Evolutionary conservation across 1,140 invertebrate species (phyloP).

Genomic region (Euglossa dilemma): DNA sequence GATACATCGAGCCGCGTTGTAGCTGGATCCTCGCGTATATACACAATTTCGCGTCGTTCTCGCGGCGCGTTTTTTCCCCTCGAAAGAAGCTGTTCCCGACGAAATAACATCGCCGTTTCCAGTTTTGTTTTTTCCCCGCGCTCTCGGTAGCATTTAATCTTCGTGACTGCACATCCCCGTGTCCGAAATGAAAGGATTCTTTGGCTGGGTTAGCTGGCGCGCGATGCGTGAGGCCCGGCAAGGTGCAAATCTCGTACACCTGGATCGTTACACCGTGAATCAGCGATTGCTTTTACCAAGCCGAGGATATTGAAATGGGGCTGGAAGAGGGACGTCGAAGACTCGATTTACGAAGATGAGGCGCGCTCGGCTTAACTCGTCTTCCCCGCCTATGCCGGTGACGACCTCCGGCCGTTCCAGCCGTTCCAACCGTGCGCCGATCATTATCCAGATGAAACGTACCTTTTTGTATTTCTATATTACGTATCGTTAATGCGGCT

Average conservation of each 20-base stretch:
- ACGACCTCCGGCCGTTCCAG: slow-evolving; percentile 47
- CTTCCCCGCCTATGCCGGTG: slow-evolving; percentile 53
- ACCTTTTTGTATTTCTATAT: slow-evolving; percentile 56
- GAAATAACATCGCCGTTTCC: background rate
- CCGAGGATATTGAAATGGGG: slow-evolving; percentile 67
- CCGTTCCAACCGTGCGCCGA: slow-evolving; percentile 43
- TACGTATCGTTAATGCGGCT: slow-evolving; percentile 54
- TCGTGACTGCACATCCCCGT: slow-evolving; percentile 44
- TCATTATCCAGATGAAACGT: slow-evolving; percentile 67
- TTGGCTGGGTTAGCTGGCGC: slow-evolving; percentile 41
- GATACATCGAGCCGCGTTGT: background rate
- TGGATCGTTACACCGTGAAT: slow-evolving; percentile 69
- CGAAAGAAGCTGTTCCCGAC: background rate
- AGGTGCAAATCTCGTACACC: slow-evolving; percentile 69
- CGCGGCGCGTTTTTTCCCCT: background rate
- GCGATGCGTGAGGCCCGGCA: slow-evolving; percentile 69
- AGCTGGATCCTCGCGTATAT: background rate
- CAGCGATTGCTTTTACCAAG: slow-evolving; percentile 68
- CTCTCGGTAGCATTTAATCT: slow-evolving; percentile 60
- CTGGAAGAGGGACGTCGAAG: slow-evolving; percentile 62
- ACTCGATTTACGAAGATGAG: slow-evolving; percentile 70
- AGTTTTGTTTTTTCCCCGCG: slow-evolving; percentile 38
- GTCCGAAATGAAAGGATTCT: slow-evolving; percentile 51
- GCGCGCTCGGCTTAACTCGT: slow-evolving; percentile 63
- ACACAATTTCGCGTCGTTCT: slow-evolving; percentile 13